Base-by-base conservation (phyloP, 2,113 vertebrate genomes). In the Tyto alba region DNA sequence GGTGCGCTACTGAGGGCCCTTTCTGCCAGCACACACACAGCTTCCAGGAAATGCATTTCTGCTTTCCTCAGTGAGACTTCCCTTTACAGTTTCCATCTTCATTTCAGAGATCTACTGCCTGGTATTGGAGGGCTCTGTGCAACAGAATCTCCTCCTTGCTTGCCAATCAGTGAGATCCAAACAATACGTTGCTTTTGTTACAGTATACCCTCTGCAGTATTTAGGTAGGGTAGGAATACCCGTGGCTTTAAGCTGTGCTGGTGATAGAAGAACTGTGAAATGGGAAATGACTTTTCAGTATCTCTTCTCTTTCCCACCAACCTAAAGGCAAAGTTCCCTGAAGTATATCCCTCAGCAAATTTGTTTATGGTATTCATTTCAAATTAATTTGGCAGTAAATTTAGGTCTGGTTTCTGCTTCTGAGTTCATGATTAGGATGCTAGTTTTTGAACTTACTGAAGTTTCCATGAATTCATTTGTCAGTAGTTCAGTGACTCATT, bases 321-420 rank as follows among this genome's bases (percentile, higher is more conserved):
- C 92, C 87, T 96, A 89, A 89, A 90, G 82, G 43, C 34, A 83
- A 89, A 76, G 76, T 69, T 92, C 59, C 52, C 87, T 75, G 60
- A 72, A 96, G 53, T 77, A 17, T 30, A 66, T 89, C 93, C 27
- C 69, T 92, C 73, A 86, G 66, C 47, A 56, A 85, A 89, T 69
- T 62, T 90, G n/a, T 43, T 82, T 77, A 34, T 40, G 27, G 40
- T 83, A 90, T n/a, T 88, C 4, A 69, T 85, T 95, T 92, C 40
- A 83, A 34, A 80, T 69, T 13, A 85, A 89, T 89, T 62, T 60
- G 57, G 32, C 25, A 40, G 25, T 74, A 83, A 78, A 75, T 90
- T 85, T 78, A 56, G 15, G 12, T 68, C 62, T 60, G 21, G 7
- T 88, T 93, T 91, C 82, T 94, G 48, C 57, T 90, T 88, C 77